Percentiles rank a stretch among this genome's conserved stretches.
Conservation (phyloP, 2,113 vertebrate species). For the Misgurnus mizolepis region DNA sequence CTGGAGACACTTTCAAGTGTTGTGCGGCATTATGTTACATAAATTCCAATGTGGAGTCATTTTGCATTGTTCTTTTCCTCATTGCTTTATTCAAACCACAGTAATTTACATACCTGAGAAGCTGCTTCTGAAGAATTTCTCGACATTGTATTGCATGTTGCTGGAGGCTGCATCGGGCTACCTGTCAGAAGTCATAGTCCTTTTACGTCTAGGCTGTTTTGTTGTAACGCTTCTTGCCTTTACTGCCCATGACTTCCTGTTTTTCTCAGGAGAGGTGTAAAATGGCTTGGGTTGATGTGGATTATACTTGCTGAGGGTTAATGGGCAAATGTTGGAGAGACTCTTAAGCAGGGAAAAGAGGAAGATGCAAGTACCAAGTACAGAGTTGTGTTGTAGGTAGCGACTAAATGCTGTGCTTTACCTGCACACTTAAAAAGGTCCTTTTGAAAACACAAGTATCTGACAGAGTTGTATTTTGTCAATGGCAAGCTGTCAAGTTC, state of each 20-base stretch:
- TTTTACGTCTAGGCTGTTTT: background rate
- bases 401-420: background rate
- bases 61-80: background rate
- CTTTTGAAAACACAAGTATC: background rate
- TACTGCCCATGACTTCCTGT: background rate
- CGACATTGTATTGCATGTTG: conserved; percentile 53
- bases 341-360: conserved; percentile 3
- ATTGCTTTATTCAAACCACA: background rate
- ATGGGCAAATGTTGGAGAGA: conserved; percentile 23
- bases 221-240: background rate
- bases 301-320: conserved; percentile 21
- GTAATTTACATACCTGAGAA: conserved; percentile 30
- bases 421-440: background rate
- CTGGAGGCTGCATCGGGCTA: background rate
- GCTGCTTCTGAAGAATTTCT: conserved; percentile 10
- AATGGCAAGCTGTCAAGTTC: conserved; percentile 27
- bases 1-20: background rate
- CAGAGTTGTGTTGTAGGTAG: background rate
- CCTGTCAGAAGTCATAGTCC: background rate
- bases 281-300: conserved; percentile 20
- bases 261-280: background rate
- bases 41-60: background rate
- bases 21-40: background rate
- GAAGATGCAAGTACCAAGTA: conserved; percentile 19
- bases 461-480: conserved; percentile 31